Percentiles rank a stretch among this genome's conserved stretches.
These are phyloP conservation scores for Crambe crambe DNA, from an alignment of 37 sponge, comb jelly and placozoan genomes.

Conservation along the genomic window DNA sequence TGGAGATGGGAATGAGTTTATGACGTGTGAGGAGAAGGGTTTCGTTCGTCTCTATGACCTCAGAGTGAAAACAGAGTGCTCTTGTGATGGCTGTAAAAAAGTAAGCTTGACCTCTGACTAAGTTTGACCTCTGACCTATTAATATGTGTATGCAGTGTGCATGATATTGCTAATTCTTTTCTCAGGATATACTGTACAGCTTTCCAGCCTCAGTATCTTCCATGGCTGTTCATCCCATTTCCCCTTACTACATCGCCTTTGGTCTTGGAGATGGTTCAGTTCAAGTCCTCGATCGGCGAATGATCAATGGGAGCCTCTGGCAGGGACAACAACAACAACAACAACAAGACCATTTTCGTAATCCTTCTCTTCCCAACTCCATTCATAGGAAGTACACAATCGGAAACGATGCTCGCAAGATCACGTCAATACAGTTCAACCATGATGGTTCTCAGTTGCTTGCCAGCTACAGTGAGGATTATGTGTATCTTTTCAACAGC, in stretches of 20 bases:
- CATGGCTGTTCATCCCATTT: constrained; percentile 74
- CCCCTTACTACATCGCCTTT: constrained; percentile 61
- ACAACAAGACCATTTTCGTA: background rate
- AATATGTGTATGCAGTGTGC: background rate
- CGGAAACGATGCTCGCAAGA: constrained; percentile 27
- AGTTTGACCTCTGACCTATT: background rate
- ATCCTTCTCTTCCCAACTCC: background rate
- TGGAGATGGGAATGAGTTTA: constrained; percentile 67
- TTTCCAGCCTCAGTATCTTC: constrained; percentile 55
- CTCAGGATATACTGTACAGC: constrained; percentile 66
- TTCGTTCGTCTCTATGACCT: constrained; percentile 80
- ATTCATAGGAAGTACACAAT: constrained; percentile 29
- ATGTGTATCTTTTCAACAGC: constrained; percentile 79
- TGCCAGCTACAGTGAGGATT: constrained; percentile 80
- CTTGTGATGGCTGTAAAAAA: constrained; percentile 60
- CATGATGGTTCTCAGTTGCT: constrained; percentile 65
- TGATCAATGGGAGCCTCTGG: background rate
- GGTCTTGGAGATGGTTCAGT: constrained; percentile 73
- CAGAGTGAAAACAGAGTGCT: constrained; percentile 63
- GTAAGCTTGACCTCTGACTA: constrained; percentile 10
- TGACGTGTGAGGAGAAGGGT: constrained; percentile 87
- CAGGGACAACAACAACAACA: background rate
- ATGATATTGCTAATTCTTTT: no score
- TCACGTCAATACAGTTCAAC: constrained; percentile 78
- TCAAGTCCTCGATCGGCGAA: constrained; percentile 72